Conservation (phyloP, 2,888 invertebrate genomes). For the Cerceris rybyensis region DNA sequence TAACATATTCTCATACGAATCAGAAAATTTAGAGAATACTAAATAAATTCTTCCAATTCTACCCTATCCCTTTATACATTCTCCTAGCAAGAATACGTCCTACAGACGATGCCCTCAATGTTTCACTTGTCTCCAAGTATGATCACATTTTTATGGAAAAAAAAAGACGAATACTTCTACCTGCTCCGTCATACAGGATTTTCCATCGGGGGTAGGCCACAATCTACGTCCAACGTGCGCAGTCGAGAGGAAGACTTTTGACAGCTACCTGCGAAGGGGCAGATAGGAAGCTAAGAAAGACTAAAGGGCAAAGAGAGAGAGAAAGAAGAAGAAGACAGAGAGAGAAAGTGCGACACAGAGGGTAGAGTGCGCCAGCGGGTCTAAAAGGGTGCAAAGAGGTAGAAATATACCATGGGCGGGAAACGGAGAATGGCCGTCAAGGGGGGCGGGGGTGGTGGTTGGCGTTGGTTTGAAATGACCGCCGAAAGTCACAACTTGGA, state of each 20-base stretch:
- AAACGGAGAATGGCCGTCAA: slow-evolving; percentile 2
- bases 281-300: slow-evolving; percentile 37
- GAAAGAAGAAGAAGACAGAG: too few relatives aligned
- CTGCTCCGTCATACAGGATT: slow-evolving; percentile 29
- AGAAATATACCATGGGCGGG: neutral
- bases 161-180: neutral
- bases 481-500: slow-evolving; percentile 68
- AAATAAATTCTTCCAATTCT: too few relatives aligned
- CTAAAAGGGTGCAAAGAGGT: slow-evolving; percentile 22
- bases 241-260: slow-evolving; percentile 7
- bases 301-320: slow-evolving; percentile 11
- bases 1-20: too few relatives aligned
- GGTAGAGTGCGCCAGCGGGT: neutral
- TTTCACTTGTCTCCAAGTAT: neutral
- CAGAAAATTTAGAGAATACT: too few relatives aligned
- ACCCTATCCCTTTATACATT: too few relatives aligned
- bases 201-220: slow-evolving; percentile 32
- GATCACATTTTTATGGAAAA: neutral
- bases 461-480: slow-evolving; percentile 65
- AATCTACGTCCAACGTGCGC: slow-evolving; percentile 17
- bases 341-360: slow-evolving; percentile 2
- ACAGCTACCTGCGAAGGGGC: slow-evolving; percentile 44
- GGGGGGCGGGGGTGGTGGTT: slow-evolving; percentile 29
- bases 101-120: too few relatives aligned
- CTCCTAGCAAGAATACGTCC: too few relatives aligned